Conservation (phyloP, 2,797 vertebrate species). For the Salarias fasciatus region DNA sequence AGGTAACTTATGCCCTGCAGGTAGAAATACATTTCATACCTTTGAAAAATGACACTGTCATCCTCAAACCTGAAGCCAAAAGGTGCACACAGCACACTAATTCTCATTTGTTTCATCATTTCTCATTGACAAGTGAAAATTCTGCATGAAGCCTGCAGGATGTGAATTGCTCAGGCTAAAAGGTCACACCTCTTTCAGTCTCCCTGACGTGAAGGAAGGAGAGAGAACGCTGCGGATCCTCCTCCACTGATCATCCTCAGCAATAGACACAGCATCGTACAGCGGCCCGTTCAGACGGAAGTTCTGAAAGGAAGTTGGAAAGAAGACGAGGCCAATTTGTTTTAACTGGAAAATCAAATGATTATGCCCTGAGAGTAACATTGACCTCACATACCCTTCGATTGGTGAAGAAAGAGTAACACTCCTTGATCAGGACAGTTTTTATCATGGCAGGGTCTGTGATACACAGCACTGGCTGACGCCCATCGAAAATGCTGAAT, state of each 20-base stretch:
- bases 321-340: too few species aligned
- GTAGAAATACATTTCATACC: too few species aligned
- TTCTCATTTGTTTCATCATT: too few species aligned
- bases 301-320: conserved; percentile 62
- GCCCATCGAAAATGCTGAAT: conserved; percentile 81
- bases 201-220: conserved; percentile 85
- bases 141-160: too few species aligned
- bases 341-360: not conserved
- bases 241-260: conserved; percentile 83
- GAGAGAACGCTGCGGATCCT: conserved; percentile 82
- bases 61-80: too few species aligned
- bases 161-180: too few species aligned
- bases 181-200: conserved; percentile 81
- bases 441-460: conserved; percentile 81
- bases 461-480: conserved; percentile 79
- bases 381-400: conserved; percentile 68
- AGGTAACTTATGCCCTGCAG: too few species aligned
- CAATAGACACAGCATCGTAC: conserved; percentile 62
- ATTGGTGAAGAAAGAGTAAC: conserved; percentile 83
- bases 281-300: conserved; percentile 77
- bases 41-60: too few species aligned
- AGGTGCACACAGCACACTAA: too few species aligned
- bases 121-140: too few species aligned
- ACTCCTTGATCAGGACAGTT: conserved; percentile 85
- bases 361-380: too few species aligned